Base-by-base conservation (phyloP, 2,888 invertebrate species). In the Auanema sp. region DNA sequence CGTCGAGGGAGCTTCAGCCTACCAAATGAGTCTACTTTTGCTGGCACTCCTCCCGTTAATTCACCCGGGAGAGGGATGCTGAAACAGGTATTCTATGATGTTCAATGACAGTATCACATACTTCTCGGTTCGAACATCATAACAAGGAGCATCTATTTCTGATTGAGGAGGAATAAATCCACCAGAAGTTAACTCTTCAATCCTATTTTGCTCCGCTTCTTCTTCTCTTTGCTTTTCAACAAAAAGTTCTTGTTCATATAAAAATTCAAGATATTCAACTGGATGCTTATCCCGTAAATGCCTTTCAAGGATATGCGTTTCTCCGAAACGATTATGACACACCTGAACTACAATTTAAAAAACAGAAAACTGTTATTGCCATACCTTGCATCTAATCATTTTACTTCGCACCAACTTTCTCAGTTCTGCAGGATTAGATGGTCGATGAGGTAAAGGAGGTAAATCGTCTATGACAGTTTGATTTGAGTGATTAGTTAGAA, bases 91-190 rank as follows among this genome's bases (percentile, higher is more conserved):
- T 55, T 8, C 24, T 16, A 1, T 18, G n/a, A 24, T 33, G 8
- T 33, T 5, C 10, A 47, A 47, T 53, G 18, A 12, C n/a, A 11
- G 41, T 8, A 47, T 21, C 5, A 55, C 58, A 18, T 16, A 68
- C 66, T 61, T 47, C 21, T 72, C 72, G 10, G 69, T 10, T 10
- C 71, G 66, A 12, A 67, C 23, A 44, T 64, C 60, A 6, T 62
- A 64, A 25, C 54, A 42, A 10, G 47, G 60, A 1, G 76, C 71
- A 1, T 75, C 81, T 14, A 83, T 56, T 16, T 81, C 82, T 18
- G 68, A 64, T 33, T 77, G 77, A 0, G 83, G 83, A n/a, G 83
- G 82, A 64, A 83, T 83, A 60, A 81, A 83, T 18, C 83, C 83
- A 21, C 83, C 83, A 23, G 75, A 74, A n/a, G 69, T 67, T 6